phyloP scores from a whole-genome alignment of 2,888 invertebrate genomes.

The Parascotia fuliginaria region DNA sequence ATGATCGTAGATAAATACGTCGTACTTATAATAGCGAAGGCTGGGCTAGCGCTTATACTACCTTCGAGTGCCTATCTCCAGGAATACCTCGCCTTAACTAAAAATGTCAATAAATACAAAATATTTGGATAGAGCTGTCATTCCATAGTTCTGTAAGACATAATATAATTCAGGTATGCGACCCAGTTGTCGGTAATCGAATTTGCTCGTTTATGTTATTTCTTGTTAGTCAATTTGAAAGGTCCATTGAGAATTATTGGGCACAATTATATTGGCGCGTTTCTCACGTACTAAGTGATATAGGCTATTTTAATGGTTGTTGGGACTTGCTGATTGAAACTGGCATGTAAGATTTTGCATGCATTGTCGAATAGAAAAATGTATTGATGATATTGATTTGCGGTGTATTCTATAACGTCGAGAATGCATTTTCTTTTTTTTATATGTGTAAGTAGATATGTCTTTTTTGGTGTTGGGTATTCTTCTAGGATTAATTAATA shows the following conservation, averaged over 20 bases:
- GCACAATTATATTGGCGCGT: slow-evolving; percentile 26
- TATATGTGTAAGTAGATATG: too few species aligned
- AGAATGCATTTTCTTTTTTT: too few species aligned
- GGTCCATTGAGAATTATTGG: slow-evolving; percentile 22
- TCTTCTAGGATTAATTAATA: too few species aligned
- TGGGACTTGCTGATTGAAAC: slow-evolving; percentile 5
- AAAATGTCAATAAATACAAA: not conserved
- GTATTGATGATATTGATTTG: not conserved
- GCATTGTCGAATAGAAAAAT: not conserved
- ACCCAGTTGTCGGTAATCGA: slow-evolving; percentile 27
- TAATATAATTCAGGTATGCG: slow-evolving; percentile 22
- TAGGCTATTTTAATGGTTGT: slow-evolving; percentile 19
- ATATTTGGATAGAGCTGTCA: slow-evolving; percentile 20
- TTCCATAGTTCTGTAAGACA: slow-evolving; percentile 3
- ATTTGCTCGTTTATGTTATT: slow-evolving; percentile 22
- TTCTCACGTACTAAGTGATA: slow-evolving; percentile 40
- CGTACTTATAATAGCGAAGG: too few species aligned
- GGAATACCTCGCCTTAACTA: not conserved
- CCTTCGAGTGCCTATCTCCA: too few species aligned
- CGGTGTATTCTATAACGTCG: too few species aligned
- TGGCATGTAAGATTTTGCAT: not conserved
- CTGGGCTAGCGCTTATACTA: too few species aligned
- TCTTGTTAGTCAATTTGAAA: slow-evolving; percentile 8
- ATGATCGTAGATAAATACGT: too few species aligned
- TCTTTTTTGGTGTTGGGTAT: too few species aligned